Conservation (phyloP, 2,888 invertebrate genomes). For the Xestoiulus laeticollis region DNA sequence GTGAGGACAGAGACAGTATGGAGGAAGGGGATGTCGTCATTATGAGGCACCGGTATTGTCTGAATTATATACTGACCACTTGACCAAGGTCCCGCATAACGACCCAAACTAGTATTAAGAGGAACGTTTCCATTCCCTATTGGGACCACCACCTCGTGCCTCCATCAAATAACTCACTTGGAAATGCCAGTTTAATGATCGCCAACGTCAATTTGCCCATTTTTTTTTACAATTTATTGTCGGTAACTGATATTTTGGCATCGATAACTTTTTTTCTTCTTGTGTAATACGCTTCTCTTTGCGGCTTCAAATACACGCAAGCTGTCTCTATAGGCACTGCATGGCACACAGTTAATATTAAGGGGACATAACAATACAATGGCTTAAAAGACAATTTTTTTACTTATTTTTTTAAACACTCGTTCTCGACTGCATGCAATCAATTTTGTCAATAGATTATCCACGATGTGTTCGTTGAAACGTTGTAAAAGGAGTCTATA, state of each 20-base stretch:
- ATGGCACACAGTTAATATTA: not conserved
- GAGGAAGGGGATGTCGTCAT: slow-evolving; percentile 8
- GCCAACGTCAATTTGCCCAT: not conserved
- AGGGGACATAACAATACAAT: not conserved
- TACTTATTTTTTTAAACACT: not conserved
- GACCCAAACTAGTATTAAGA: not conserved
- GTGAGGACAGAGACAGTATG: not conserved
- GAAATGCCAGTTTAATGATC: slow-evolving; percentile 1
- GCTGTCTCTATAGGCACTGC: not conserved
- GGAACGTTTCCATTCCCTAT: not conserved
- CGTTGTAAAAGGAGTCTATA: not conserved
- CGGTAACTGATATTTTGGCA: slow-evolving; percentile 7
- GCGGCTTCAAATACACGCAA: slow-evolving; percentile 8
- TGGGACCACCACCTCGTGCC: slow-evolving; percentile 13
- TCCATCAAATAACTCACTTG: slow-evolving; percentile 15
- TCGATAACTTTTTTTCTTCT: slow-evolving; percentile 9
- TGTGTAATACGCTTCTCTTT: not conserved
- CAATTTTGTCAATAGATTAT: too few species aligned
- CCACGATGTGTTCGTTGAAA: not conserved
- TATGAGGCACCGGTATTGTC: not conserved
- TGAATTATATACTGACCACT: slow-evolving; percentile 27
- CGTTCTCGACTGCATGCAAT: not conserved
- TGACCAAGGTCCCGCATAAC: not conserved
- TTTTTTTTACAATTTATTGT: not conserved
- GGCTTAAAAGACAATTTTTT: not conserved